These are phyloP conservation scores for Leptodactylus fallax DNA, from an alignment of 2,797 vertebrate species.

Conservation along the genomic window DNA sequence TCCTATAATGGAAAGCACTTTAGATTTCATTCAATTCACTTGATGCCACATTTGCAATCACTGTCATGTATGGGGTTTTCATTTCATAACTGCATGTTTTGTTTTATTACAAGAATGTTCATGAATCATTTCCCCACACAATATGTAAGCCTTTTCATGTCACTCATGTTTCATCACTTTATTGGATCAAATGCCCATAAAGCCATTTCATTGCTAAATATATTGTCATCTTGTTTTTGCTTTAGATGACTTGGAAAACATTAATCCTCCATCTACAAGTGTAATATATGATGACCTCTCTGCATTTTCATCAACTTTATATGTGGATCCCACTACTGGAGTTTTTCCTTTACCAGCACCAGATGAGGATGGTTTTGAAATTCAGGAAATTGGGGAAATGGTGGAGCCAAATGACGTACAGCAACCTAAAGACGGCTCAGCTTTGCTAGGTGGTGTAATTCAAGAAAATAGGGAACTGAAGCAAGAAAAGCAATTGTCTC, in stretches of 20 bases:
- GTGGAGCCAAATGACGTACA: conserved; percentile 74
- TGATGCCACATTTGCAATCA: not conserved
- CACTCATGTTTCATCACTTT: not conserved
- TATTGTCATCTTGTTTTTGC: conserved; percentile 47
- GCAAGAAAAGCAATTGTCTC: conserved; percentile 70
- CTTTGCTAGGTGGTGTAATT: conserved; percentile 72
- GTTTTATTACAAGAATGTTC: not conserved
- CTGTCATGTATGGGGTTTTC: not conserved
- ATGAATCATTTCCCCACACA: conserved; percentile 1
- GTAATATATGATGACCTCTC: conserved; percentile 85
- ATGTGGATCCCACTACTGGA: conserved; percentile 79
- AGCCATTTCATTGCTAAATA: not conserved
- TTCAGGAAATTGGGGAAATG: conserved; percentile 71
- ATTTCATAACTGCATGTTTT: conserved; percentile 24
- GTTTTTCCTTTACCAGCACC: conserved; percentile 73
- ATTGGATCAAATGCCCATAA: not conserved
- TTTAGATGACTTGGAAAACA: conserved; percentile 87
- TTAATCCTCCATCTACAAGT: conserved; percentile 81
- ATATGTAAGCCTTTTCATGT: not conserved
- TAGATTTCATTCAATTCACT: not conserved
- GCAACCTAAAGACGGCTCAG: conserved; percentile 69
- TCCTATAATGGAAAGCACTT: not conserved
- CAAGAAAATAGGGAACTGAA: conserved; percentile 70
- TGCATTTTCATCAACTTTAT: conserved; percentile 79
- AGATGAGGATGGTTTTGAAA: conserved; percentile 76